These are phyloP conservation scores for Polymixis lichenea DNA, from an alignment of 2,888 invertebrate genomes.

Conservation along the genomic window DNA sequence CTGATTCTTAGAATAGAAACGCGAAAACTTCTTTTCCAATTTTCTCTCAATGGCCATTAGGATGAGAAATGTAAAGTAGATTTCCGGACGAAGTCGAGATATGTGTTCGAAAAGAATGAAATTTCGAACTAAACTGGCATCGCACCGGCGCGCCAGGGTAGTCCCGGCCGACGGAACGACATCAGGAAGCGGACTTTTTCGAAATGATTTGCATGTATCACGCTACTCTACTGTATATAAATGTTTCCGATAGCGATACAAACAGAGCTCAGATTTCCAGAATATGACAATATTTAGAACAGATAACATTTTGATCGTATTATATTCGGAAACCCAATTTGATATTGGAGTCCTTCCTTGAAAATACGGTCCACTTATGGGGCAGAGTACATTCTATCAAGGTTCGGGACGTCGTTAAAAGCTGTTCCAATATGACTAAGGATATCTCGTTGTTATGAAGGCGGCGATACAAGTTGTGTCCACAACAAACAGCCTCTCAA, in stretches of 20 bases:
- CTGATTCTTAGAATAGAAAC: constrained; percentile 80
- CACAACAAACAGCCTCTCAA: constrained; percentile 80
- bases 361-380: constrained; percentile 28
- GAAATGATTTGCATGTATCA: constrained; percentile 77
- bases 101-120: constrained; percentile 89
- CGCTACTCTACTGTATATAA: constrained; percentile 52
- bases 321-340: constrained; percentile 36
- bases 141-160: constrained; percentile 73
- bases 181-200: constrained; percentile 75
- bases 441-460: constrained; percentile 70
- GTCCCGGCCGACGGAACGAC: constrained; percentile 66
- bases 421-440: constrained; percentile 69
- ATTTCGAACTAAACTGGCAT: constrained; percentile 85
- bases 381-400: constrained; percentile 31
- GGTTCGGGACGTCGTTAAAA: constrained; percentile 62
- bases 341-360: constrained; percentile 7
- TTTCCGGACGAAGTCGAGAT: constrained; percentile 88
- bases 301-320: constrained; percentile 21
- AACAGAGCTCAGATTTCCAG: background rate
- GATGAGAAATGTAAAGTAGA: constrained; percentile 90
- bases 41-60: constrained; percentile 90
- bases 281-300: constrained; percentile 13
- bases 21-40: constrained; percentile 89
- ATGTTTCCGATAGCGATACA: constrained; percentile 31
- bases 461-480: constrained; percentile 75